Evolutionary conservation across 2,797 vertebrate species (phyloP).

Genomic region (Echiichthys vipera): DNA sequence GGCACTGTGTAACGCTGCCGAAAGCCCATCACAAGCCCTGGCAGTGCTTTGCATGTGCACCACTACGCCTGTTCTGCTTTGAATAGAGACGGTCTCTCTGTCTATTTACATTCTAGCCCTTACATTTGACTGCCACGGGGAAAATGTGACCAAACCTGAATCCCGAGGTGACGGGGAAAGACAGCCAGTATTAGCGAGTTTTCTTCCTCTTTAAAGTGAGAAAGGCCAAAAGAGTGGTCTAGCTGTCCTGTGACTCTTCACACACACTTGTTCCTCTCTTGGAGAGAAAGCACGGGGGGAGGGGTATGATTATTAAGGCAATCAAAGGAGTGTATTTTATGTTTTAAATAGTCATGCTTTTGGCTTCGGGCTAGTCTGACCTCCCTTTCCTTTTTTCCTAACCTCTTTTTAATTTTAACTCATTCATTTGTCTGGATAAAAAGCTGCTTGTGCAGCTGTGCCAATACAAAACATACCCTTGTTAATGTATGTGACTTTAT

Average conservation of each 20-base stretch:
- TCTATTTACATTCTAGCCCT: slow-evolving; percentile 64
- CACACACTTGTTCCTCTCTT: slow-evolving; percentile 73
- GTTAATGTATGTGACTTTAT: slow-evolving; percentile 32
- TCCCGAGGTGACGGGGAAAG: slow-evolving; percentile 38
- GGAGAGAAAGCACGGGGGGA: slow-evolving; percentile 46
- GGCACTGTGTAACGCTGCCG: slow-evolving; percentile 26
- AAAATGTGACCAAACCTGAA: slow-evolving; percentile 77
- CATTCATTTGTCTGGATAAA: slow-evolving; percentile 60
- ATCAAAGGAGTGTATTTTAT: slow-evolving; percentile 78
- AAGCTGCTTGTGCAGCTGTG: slow-evolving; percentile 62
- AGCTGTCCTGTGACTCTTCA: slow-evolving; percentile 76
- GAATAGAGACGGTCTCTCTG: slow-evolving; percentile 51
- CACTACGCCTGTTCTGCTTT: slow-evolving; percentile 43
- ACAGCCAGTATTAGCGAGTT: slow-evolving; percentile 31
- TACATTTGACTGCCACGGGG: slow-evolving; percentile 54
- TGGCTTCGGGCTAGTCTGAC: slow-evolving; percentile 72
- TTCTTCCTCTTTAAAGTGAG: slow-evolving; percentile 54
- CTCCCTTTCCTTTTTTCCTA: slow-evolving; percentile 28
- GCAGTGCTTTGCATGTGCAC: slow-evolving; percentile 72
- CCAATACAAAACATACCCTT: slow-evolving; percentile 55
- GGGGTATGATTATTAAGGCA: slow-evolving; percentile 71
- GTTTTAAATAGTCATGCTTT: slow-evolving; percentile 79
- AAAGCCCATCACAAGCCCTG: slow-evolving; percentile 43
- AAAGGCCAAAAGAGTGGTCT: slow-evolving; percentile 58
- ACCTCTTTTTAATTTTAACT: slow-evolving; percentile 48